These are phyloP conservation scores for Charaxes varanes DNA, from an alignment of 1,140 invertebrate species.

Conservation along the genomic window DNA sequence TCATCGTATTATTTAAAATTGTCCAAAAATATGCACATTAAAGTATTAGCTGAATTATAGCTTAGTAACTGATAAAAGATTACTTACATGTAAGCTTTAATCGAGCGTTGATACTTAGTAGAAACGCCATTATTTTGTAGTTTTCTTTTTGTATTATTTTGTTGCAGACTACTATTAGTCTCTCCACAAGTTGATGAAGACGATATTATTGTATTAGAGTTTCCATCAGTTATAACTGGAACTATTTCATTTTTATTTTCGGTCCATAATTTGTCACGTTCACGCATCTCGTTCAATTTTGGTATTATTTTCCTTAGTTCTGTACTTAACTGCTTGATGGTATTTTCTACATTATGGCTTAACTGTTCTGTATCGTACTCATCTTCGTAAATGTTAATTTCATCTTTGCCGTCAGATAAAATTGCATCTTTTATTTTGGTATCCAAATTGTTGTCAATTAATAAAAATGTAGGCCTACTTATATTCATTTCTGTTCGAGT, in stretches of 20 bases:
- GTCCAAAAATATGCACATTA: too few species aligned
- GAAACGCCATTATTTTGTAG: constrained; percentile 10
- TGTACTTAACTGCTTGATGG: constrained; percentile 63
- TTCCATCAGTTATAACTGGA: constrained; percentile 42
- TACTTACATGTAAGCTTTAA: constrained; percentile 31
- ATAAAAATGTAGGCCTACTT: constrained; percentile 63
- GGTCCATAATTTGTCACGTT: constrained; percentile 54
- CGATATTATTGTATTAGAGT: constrained; percentile 52
- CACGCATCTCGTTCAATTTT: constrained; percentile 65
- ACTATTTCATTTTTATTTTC: constrained; percentile 35
- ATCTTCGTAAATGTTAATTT: constrained; percentile 53
- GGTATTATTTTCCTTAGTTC: constrained; percentile 66
- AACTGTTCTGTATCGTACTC: constrained; percentile 57
- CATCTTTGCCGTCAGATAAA: constrained; percentile 70
- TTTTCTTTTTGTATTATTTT: constrained; percentile 9
- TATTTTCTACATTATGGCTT: constrained; percentile 60
- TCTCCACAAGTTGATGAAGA: constrained; percentile 1
- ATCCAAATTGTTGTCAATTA: constrained; percentile 52
- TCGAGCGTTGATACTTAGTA: constrained; percentile 17
- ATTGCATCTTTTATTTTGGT: constrained; percentile 71
- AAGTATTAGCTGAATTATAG: too few species aligned
- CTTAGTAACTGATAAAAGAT: neutral
- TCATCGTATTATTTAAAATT: too few species aligned
- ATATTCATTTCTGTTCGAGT: constrained; percentile 55
- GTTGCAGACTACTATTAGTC: neutral